Percentiles rank a stretch among this genome's conserved stretches.
These are phyloP conservation scores for Aspidoscelis tigris DNA, from an alignment of 2,113 vertebrate species.

Conservation along the genomic window DNA sequence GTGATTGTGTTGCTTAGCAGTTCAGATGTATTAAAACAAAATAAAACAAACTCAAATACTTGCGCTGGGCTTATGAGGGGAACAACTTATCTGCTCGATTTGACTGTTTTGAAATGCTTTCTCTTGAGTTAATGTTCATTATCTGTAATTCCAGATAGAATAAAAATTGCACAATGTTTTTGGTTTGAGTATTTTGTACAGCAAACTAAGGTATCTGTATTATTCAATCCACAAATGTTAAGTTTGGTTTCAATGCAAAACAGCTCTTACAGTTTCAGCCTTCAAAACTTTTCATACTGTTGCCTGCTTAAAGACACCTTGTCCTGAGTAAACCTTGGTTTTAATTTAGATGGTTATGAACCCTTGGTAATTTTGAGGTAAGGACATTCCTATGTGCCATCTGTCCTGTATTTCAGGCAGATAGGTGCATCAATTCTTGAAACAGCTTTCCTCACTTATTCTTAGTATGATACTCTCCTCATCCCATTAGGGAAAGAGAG, in stretches of 20 bases:
- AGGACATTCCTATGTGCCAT: neutral
- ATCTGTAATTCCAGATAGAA: neutral
- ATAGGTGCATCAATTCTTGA: constrained; percentile 39
- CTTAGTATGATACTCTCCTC: neutral
- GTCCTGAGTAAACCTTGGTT: constrained; percentile 24
- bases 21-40: neutral
- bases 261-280: constrained; percentile 24
- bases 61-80: neutral
- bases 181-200: neutral
- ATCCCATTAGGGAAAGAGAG: neutral
- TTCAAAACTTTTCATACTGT: constrained; percentile 15
- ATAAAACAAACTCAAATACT: neutral
- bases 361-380: neutral
- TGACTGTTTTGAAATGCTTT: neutral
- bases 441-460: constrained; percentile 17
- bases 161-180: neutral
- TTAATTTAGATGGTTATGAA: constrained; percentile 32
- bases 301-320: constrained; percentile 18
- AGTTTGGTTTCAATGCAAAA: neutral
- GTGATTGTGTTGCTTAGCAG: neutral
- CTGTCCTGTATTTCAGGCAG: constrained; percentile 13
- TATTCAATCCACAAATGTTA: constrained; percentile 1
- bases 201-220: neutral
- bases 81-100: neutral
- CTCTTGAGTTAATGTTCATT: neutral